Evolutionary conservation across 2,797 vertebrate species (phyloP), one percentile per base, ranked within the genome.

Genomic region (Mormyrus hasselquistii): DNA sequence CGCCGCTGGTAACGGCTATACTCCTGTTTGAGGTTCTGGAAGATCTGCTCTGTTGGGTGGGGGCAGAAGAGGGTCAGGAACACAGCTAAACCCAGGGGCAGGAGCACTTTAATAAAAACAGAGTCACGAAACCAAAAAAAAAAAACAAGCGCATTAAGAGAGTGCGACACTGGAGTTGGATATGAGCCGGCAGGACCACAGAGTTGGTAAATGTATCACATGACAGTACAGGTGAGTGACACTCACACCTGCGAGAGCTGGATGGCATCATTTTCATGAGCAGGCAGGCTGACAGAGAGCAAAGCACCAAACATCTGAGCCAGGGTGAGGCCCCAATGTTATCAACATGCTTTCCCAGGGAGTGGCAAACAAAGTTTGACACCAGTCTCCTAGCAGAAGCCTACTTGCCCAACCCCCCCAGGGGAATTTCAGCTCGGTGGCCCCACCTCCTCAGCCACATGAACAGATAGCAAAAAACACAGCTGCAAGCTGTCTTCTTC

Each of bases 21-120:
- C 96, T 97, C 97, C 95, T 98, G 97, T 91, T 97, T 97, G 91
- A 98, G 96, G 95, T 98, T 98, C 94, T 97, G 97, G 94, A 98
- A 97, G 94, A 98, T 98, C 94, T 98, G 97, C 95, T 98, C 97
- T 98, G 95, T 92, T 89, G 88, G 38, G 87, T 50, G 50, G 29
- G 88, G 89, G 69, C 0, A 34, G 44, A 34, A 59, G 29, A 29
- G 9, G 50, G 86, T 87, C 57, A 89, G 86, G 0, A 89, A 90
- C 87, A 90, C 73, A 82, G 3, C 88, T 44, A 16, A 79, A 25
- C 65, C 87, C 76, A 59, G 16, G 19, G 65, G 73, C 59, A 22
- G 50, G 82, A 88, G 22, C 3, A 73, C 44, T 44, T 34, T 1
- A 5, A 79, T 79, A 3, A 88, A 7, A 83, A 62, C 6, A 4